phyloP scores from a whole-genome alignment of 2,113 vertebrate species.

The Ictalurus punctatus region DNA sequence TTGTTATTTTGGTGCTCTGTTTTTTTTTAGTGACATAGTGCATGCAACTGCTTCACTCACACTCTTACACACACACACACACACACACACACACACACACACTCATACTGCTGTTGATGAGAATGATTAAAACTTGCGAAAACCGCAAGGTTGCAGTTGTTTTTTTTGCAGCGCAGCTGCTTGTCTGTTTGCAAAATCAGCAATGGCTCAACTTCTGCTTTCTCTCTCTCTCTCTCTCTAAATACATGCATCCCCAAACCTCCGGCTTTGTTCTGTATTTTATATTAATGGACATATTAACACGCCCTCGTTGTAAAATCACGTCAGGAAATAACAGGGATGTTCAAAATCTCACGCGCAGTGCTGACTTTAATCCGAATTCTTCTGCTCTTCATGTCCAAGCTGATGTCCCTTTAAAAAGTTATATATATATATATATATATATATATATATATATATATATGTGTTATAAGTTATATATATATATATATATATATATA shows the following conservation, averaged over 20 bases:
- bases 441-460: too few species aligned
- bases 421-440: too few species aligned
- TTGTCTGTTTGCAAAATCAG: conserved; percentile 74
- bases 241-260: conserved; percentile 11
- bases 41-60: conserved; percentile 1
- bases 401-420: too few species aligned
- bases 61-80: conserved; percentile 32
- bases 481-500: too few species aligned
- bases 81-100: conserved; percentile 36
- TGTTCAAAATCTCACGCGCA: neutral
- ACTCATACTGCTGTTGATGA: conserved; percentile 34
- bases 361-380: neutral
- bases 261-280: conserved; percentile 13
- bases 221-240: conserved; percentile 50
- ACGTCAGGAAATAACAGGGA: neutral
- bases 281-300: neutral
- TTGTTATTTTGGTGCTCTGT: conserved; percentile 24
- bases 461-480: too few species aligned
- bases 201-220: conserved; percentile 75
- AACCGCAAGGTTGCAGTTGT: conserved; percentile 62
- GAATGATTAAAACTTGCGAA: conserved; percentile 63
- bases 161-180: conserved; percentile 72
- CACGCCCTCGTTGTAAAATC: conserved; percentile 5
- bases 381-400: too few species aligned
- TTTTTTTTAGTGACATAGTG: neutral